These are phyloP conservation scores for Paralinhomoeus sp. DNA, from an alignment of 2,888 invertebrate species.

Conservation along the genomic window DNA sequence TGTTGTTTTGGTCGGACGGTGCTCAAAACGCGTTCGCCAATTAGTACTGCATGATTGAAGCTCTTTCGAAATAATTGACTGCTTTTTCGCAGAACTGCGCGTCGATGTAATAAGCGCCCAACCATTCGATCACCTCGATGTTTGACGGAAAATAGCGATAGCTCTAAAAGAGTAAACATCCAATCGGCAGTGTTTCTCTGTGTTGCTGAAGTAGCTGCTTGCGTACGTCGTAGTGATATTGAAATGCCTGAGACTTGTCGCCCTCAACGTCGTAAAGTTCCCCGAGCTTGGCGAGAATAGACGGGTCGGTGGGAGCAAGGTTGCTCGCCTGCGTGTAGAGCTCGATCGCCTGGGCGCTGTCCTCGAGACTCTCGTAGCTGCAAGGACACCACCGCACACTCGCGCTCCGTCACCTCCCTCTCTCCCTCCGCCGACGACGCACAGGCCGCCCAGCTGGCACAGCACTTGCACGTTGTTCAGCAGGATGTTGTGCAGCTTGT, in stretches of 20 bases:
- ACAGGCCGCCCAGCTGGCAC: constrained; percentile 52
- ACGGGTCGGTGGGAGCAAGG: constrained; percentile 64
- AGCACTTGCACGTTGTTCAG: constrained; percentile 48
- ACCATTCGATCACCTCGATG: constrained; percentile 57
- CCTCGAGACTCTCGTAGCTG: constrained; percentile 42
- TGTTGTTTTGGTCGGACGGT: background rate
- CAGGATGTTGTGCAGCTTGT: constrained; percentile 47
- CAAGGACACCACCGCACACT: no score
- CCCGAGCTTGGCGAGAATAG: constrained; percentile 64
- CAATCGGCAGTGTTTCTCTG: no score
- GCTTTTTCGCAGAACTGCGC: constrained; percentile 70
- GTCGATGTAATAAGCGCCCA: constrained; percentile 66
- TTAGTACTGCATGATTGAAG: constrained; percentile 41
- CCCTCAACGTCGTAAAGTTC: constrained; percentile 67
- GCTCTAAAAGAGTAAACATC: no score
- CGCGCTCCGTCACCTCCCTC: no score
- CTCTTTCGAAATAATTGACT: constrained; percentile 53
- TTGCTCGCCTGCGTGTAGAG: constrained; percentile 53
- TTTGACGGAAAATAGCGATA: constrained; percentile 47
- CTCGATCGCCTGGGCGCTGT: constrained; percentile 35
- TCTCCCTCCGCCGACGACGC: no score
- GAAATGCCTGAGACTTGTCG: constrained; percentile 68
- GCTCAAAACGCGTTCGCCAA: no score
- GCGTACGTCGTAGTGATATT: constrained; percentile 53
- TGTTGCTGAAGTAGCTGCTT: no score